Percentiles rank a stretch among this genome's conserved stretches.
phyloP scores from a whole-genome alignment of 2,888 invertebrate genomes.

The Allygus modestus region DNA sequence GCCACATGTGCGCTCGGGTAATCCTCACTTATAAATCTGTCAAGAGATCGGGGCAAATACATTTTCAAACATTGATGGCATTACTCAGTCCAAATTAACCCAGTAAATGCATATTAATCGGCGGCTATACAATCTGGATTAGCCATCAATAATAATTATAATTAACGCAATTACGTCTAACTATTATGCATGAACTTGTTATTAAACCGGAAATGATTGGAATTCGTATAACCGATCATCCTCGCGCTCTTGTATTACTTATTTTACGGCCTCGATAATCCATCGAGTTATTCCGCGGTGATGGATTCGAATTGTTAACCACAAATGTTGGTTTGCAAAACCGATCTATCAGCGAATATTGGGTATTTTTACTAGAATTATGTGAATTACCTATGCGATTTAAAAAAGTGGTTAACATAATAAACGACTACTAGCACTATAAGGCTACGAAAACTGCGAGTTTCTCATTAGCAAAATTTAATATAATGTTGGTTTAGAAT shows the following conservation, averaged over 20 bases:
- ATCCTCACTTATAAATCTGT: conserved; percentile 52
- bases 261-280: conserved; percentile 37
- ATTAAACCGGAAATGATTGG: conserved; percentile 57
- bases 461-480: no score
- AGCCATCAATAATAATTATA: conserved; percentile 60
- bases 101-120: conserved; percentile 56
- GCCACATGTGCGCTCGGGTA: conserved; percentile 6
- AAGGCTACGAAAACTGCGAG: no score
- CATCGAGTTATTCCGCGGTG: background rate
- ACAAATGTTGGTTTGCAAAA: no score
- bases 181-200: conserved; percentile 53
- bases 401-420: no score
- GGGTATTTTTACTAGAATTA: no score
- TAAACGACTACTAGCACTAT: no score
- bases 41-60: conserved; percentile 19
- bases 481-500: no score
- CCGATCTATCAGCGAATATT: background rate
- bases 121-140: conserved; percentile 49
- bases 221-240: conserved; percentile 40
- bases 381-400: no score
- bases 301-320: background rate
- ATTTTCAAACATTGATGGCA: conserved; percentile 57
- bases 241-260: conserved; percentile 38
- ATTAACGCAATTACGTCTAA: conserved; percentile 56
- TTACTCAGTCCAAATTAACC: conserved; percentile 42